phyloP scores from a whole-genome alignment of 1,140 invertebrate species.

The Drosophila sturtevanti region DNA sequence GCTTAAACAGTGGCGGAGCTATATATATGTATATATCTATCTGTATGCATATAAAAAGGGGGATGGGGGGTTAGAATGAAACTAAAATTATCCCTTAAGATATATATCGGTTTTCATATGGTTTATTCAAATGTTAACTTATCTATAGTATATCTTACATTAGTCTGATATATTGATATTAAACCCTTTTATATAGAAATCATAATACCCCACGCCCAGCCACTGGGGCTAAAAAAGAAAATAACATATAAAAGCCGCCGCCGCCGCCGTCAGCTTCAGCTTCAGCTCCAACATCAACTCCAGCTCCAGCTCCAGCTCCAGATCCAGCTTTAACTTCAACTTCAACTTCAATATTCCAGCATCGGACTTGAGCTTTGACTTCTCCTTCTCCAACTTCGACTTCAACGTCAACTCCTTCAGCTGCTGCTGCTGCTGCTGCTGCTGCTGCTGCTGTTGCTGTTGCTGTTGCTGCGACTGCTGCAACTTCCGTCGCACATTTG shows the following conservation, averaged over 20 bases:
- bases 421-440: conserved; percentile 22
- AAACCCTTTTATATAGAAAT: too few species aligned
- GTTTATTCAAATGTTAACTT: too few species aligned
- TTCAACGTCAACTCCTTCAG: conserved; percentile 25
- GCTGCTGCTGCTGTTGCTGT: conserved; percentile 17
- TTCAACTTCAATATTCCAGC: conserved; percentile 8
- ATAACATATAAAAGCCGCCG: too few species aligned
- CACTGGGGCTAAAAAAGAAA: not conserved
- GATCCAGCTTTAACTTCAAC: conserved; percentile 8
- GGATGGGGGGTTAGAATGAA: too few species aligned
- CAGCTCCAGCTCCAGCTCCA: not conserved
- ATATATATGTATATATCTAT: too few species aligned
- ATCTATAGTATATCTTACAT: too few species aligned
- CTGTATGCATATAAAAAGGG: not conserved
- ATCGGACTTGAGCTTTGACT: not conserved
- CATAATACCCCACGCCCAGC: too few species aligned
- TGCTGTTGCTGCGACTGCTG: not conserved
- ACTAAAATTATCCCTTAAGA: too few species aligned
- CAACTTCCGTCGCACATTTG: conserved; percentile 74
- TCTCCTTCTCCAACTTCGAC: conserved; percentile 7
- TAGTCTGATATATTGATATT: too few species aligned
- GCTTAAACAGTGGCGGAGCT: not conserved
- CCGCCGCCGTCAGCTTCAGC: conserved; percentile 34
- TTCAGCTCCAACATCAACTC: too few species aligned
- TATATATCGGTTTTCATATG: too few species aligned